phyloP scores from a whole-genome alignment of 2,113 vertebrate species.

The Athene noctua region DNA sequence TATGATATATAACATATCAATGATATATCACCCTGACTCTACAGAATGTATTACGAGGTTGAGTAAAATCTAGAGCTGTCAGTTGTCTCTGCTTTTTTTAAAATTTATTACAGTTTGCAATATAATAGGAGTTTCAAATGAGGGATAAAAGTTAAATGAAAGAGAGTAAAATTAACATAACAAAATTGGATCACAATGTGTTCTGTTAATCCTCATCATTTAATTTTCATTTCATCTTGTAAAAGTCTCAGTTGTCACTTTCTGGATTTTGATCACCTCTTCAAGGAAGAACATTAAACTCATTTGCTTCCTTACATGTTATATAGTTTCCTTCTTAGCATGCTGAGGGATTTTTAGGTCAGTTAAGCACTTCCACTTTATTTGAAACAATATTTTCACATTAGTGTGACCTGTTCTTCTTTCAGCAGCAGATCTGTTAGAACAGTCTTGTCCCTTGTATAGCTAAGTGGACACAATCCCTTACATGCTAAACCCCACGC shows the following conservation, averaged over 20 bases:
- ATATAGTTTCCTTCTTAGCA: neutral
- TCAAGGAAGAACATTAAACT: neutral
- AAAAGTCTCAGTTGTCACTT: neutral
- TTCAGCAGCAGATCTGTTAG: neutral
- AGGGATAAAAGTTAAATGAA: neutral
- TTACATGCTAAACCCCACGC: neutral
- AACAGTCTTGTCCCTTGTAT: neutral
- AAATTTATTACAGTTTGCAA: neutral
- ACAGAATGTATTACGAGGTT: neutral
- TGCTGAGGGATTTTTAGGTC: neutral
- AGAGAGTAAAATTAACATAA: constrained; percentile 6
- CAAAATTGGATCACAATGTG: neutral
- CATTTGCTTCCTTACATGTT: neutral
- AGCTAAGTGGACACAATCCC: neutral
- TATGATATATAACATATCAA: neutral
- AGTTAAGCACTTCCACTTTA: neutral
- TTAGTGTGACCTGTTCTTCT: neutral
- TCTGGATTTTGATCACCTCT: constrained; percentile 18
- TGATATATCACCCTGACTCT: neutral
- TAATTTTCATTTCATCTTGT: constrained; percentile 8
- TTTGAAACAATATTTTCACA: neutral
- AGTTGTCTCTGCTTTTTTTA: neutral
- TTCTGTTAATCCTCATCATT: constrained; percentile 32
- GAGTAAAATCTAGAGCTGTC: neutral
- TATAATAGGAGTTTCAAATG: neutral